These are phyloP conservation scores for Oscheius sp. DNA, from an alignment of 2,888 invertebrate genomes.

Conservation along the genomic window DNA sequence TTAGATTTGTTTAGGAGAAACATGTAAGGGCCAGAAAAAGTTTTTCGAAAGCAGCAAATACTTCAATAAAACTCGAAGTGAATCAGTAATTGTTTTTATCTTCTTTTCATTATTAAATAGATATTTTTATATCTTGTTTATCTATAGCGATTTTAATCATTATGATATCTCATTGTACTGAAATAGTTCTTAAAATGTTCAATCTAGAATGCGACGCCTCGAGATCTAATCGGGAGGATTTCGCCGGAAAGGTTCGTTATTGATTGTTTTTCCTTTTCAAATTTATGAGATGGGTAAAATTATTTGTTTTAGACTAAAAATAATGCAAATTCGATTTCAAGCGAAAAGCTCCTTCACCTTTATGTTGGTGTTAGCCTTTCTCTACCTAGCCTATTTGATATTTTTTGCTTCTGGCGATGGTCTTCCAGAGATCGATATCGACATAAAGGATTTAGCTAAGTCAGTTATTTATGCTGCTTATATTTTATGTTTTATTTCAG, in stretches of 20 bases:
- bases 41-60: too few relatives aligned
- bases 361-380: slow-evolving; percentile 53
- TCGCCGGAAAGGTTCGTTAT: background rate
- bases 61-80: too few relatives aligned
- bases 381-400: slow-evolving; percentile 63
- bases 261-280: background rate
- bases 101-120: too few relatives aligned
- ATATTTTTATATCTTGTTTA: too few relatives aligned
- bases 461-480: slow-evolving; percentile 5
- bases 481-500: slow-evolving; percentile 39
- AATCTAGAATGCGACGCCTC: background rate
- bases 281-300: background rate
- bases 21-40: too few relatives aligned
- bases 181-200: too few relatives aligned
- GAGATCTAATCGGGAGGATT: background rate
- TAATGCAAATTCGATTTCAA: slow-evolving; percentile 61
- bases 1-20: too few relatives aligned
- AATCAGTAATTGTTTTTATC: too few relatives aligned
- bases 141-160: too few relatives aligned
- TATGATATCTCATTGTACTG: background rate
- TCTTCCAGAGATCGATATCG: slow-evolving; percentile 63
- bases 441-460: slow-evolving; percentile 62
- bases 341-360: slow-evolving; percentile 59
- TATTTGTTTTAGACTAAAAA: background rate
- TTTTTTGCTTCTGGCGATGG: slow-evolving; percentile 58